Conservation (phyloP, 2,113 vertebrate species). For the Cyanocitta stelleri region DNA sequence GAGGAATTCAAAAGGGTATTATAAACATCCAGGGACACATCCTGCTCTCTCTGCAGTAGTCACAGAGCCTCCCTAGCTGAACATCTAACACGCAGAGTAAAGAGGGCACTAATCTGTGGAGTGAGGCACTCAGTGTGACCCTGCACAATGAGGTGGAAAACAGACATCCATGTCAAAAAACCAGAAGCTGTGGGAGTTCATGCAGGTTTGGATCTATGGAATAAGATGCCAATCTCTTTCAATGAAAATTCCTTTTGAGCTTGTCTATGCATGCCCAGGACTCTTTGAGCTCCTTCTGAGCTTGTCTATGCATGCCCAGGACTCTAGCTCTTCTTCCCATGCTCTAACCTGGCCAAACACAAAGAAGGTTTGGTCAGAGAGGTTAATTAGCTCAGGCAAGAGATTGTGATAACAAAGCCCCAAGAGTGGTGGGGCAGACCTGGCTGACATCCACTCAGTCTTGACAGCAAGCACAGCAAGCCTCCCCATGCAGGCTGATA, state of each 20-base stretch:
- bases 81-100: neutral
- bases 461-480: neutral
- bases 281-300: neutral
- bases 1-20: neutral
- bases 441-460: neutral
- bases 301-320: neutral
- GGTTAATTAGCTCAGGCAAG: neutral
- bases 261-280: too few relatives aligned
- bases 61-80: neutral
- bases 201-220: neutral
- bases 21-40: neutral
- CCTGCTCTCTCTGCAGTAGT: neutral
- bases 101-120: neutral
- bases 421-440: neutral
- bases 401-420: neutral
- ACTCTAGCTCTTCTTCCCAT: neutral
- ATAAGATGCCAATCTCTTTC: neutral
- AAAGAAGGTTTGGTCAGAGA: neutral
- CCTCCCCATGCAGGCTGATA: neutral
- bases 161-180: conserved; percentile 11
- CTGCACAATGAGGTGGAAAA: conserved; percentile 21
- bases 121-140: neutral
- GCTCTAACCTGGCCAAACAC: neutral
- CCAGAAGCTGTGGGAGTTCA: conserved; percentile 14
- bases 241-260: neutral